Conservation (phyloP, 2,113 vertebrate species). For the Indri indri region DNA sequence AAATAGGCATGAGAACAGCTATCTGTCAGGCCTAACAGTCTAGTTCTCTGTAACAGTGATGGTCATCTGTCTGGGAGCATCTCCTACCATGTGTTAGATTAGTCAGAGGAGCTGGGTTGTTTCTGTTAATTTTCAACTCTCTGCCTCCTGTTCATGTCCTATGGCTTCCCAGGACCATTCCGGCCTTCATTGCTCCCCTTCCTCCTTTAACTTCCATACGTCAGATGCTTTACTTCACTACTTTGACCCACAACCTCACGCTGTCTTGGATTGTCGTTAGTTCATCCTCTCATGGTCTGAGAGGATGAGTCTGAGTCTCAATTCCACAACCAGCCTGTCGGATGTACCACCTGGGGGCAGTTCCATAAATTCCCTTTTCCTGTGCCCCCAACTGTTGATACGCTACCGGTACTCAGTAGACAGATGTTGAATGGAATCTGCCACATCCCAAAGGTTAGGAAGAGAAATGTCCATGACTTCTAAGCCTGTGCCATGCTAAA, state of each 20-base stretch:
- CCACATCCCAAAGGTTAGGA: neutral
- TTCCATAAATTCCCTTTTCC: neutral
- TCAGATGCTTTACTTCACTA: neutral
- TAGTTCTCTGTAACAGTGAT: neutral
- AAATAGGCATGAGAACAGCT: neutral
- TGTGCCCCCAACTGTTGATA: neutral
- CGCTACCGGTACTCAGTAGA: neutral
- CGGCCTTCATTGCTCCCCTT: neutral
- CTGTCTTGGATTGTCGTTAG: neutral
- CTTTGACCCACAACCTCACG: neutral
- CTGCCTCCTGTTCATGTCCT: neutral
- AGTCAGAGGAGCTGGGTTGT: neutral
- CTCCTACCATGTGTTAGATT: neutral
- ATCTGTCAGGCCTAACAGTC: neutral
- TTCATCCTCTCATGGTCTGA: neutral
- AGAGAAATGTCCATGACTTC: neutral
- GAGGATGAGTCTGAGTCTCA: neutral
- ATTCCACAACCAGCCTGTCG: neutral
- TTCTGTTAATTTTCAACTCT: neutral
- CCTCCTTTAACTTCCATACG: neutral
- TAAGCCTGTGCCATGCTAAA: neutral
- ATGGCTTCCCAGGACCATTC: neutral
- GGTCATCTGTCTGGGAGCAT: neutral
- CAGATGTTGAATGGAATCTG: neutral
- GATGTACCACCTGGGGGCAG: neutral